Percentiles rank a stretch among this genome's conserved stretches.
Conservation (phyloP, 2,113 vertebrate species). For the Dicerorhinus sumatrensis region DNA sequence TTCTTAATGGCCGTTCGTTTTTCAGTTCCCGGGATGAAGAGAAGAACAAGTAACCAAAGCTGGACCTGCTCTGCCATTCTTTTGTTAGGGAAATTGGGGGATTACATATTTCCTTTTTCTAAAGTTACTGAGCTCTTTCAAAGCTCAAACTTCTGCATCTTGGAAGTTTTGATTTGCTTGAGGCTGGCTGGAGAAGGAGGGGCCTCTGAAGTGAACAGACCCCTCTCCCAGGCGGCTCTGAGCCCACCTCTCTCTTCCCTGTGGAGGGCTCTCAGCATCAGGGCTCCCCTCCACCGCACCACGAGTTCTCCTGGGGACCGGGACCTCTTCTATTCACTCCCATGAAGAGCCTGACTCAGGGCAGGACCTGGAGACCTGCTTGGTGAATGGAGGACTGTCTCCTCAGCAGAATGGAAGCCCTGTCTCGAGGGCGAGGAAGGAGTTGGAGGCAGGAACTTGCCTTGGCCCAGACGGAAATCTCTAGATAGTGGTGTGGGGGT, state of each 20-base stretch:
- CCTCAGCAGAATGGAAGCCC: background rate
- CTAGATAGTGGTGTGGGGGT: background rate
- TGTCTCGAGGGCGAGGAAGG: background rate
- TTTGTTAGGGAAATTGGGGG: background rate
- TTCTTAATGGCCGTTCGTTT: background rate
- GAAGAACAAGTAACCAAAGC: background rate
- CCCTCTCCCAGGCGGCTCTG: background rate
- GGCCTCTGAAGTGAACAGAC: background rate
- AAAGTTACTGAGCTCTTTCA: background rate
- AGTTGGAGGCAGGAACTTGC: background rate
- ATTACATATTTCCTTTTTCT: background rate
- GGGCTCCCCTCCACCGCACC: no score
- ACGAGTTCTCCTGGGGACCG: accelerated
- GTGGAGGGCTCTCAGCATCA: background rate
- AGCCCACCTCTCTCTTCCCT: no score
- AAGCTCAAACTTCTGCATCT: background rate
- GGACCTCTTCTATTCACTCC: background rate
- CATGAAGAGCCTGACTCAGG: background rate
- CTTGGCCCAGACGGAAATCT: background rate
- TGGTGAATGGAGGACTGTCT: background rate
- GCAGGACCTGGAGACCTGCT: background rate
- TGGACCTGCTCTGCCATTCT: background rate
- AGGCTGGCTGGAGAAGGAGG: background rate
- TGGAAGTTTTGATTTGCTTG: background rate
- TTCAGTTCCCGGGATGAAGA: background rate